Base-by-base conservation (phyloP, 2,797 vertebrate genomes). In the Ataeniobius toweri region DNA sequence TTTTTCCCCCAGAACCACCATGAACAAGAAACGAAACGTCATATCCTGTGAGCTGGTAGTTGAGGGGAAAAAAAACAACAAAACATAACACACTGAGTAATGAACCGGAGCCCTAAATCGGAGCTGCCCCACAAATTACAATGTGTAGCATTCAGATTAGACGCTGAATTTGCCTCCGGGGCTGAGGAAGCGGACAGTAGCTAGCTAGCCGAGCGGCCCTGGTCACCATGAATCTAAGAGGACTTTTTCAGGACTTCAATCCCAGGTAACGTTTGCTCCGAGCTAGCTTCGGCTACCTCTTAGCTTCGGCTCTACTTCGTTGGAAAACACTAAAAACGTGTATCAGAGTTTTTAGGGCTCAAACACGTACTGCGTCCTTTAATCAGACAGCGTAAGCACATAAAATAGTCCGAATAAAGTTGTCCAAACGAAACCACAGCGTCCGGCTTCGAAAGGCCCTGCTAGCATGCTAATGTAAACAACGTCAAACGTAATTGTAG, bases 201-300 rank as follows among this genome's bases (percentile, higher is more conserved):
- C 68, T n/a, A 20, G 78, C 24, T 9, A 20, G 71, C 4, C 53
- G 36, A 10, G 14, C 51, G 2, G 68, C 10, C 12, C 9, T 22
- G 41, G 26, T 8, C 88, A 80, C 28, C 88, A 94, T 94, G 94
- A 94, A 94, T 93, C 50, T 94, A 55, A 88, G 94, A 75, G 94
- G 94, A 78, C 90, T 94, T 1, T 94, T 94, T 68, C 94, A 94
- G 86, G 94, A 94, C 77, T 94, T 94, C 88, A 94, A 94, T 44
- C 94, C 94, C 71, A 95, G 93, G 93, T 94, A 90, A 80, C 61
- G 81, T 31, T 75, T 82, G 76, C 84, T 24, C 0, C 56, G 1
- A 31, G 1, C 14, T 84, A 79, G 72, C 76, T 41, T 1, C 1
- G 46, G 86, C 84, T 80, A 78, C 3, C 76, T 69, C 13, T 70